phyloP scores from a whole-genome alignment of 2,113 vertebrate genomes.

The Panthera uncia region DNA sequence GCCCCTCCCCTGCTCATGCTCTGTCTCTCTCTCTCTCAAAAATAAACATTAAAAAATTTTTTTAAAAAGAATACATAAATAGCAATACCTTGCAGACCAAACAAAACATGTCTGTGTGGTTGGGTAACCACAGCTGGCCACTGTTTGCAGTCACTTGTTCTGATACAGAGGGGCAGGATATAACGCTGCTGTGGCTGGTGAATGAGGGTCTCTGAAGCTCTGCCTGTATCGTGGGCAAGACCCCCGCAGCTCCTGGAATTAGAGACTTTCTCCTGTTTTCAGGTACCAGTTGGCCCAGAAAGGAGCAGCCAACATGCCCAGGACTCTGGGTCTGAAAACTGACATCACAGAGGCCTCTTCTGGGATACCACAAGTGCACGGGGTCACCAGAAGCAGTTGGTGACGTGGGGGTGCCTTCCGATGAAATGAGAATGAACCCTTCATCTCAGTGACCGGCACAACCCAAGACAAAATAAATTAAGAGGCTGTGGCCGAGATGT shows the following conservation, averaged over 20 bases:
- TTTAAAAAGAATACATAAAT: not conserved
- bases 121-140: not conserved
- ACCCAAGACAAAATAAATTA: constrained; percentile 61
- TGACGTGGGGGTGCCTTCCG: not conserved
- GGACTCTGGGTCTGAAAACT: not conserved
- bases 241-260: not conserved
- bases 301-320: not conserved
- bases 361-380: not conserved
- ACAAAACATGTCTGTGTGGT: not conserved
- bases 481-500: not conserved
- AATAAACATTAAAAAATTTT: not conserved
- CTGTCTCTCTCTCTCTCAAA: too few relatives aligned
- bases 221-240: not conserved
- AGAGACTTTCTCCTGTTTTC: not conserved
- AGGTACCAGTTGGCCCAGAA: not conserved
- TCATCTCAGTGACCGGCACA: not conserved
- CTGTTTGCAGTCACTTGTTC: not conserved
- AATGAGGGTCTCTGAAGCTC: not conserved
- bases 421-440: constrained; percentile 39
- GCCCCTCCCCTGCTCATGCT: too few relatives aligned
- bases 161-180: not conserved
- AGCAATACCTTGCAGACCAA: not conserved
- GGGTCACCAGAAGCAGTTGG: not conserved
- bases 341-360: not conserved
- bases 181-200: not conserved